phyloP scores from a whole-genome alignment of 2,113 vertebrate genomes.

The Oceanodroma tethys region DNA sequence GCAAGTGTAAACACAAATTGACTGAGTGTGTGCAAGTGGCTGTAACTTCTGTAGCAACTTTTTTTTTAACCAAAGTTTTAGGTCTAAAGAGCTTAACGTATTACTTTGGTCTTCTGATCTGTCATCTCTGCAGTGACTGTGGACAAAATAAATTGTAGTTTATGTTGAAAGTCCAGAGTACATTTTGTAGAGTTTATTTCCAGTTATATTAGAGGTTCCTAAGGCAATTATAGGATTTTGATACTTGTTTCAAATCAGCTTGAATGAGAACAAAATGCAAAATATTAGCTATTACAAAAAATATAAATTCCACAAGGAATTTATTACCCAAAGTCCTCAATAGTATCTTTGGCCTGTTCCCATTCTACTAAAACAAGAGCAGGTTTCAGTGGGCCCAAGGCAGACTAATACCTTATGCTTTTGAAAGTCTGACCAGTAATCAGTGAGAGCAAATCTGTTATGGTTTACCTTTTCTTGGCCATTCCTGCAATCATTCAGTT shows the following conservation, averaged over 20 bases:
- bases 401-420: neutral
- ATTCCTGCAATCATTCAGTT: neutral
- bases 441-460: neutral
- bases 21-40: neutral
- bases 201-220: neutral
- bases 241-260: neutral
- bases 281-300: neutral
- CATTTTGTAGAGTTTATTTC: neutral
- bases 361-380: neutral
- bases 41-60: neutral
- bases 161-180: neutral
- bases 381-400: neutral
- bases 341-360: neutral
- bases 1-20: neutral
- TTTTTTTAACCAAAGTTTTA: neutral
- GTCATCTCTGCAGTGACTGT: neutral
- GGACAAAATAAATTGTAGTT: neutral
- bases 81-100: neutral
- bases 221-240: neutral
- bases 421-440: neutral
- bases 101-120: neutral
- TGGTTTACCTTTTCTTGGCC: neutral
- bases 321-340: neutral
- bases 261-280: neutral
- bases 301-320: neutral